Percentiles rank a stretch among this genome's conserved stretches.
phyloP scores from a whole-genome alignment of 37 sponge, comb jelly and placozoan genomes.

The Ianthella basta region DNA sequence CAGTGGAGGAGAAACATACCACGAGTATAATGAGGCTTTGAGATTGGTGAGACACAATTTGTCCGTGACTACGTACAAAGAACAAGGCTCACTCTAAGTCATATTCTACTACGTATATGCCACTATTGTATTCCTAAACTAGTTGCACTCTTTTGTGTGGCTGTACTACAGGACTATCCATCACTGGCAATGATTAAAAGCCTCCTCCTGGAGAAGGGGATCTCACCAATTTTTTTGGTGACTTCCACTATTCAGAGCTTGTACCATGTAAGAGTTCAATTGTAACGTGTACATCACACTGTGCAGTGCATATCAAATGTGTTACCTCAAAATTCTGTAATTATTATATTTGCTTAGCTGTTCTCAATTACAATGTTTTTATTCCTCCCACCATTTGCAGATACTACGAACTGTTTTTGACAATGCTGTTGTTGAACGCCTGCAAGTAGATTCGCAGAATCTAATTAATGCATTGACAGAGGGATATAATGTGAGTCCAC shows the following conservation, averaged over 20 bases:
- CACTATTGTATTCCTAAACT: no score
- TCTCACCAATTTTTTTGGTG: conserved; percentile 2
- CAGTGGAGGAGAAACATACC: background rate
- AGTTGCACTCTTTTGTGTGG: no score
- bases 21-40: conserved; percentile 4
- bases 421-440: conserved; percentile 17
- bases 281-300: no score
- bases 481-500: conserved; percentile 17
- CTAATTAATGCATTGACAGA: background rate
- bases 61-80: no score
- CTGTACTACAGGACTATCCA: background rate
- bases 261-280: conserved; percentile 4
- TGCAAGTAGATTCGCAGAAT: background rate
- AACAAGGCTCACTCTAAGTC: no score
- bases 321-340: no score
- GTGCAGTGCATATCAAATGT: no score
- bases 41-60: conserved; percentile 24
- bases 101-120: no score
- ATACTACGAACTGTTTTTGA: conserved; percentile 19
- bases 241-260: background rate
- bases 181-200: conserved; percentile 14
- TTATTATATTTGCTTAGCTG: no score
- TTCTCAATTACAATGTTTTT: background rate
- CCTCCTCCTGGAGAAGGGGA: background rate
- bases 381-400: background rate